These are phyloP conservation scores for Drosophila formosana DNA, from an alignment of 2,888 invertebrate species.

Conservation along the genomic window DNA sequence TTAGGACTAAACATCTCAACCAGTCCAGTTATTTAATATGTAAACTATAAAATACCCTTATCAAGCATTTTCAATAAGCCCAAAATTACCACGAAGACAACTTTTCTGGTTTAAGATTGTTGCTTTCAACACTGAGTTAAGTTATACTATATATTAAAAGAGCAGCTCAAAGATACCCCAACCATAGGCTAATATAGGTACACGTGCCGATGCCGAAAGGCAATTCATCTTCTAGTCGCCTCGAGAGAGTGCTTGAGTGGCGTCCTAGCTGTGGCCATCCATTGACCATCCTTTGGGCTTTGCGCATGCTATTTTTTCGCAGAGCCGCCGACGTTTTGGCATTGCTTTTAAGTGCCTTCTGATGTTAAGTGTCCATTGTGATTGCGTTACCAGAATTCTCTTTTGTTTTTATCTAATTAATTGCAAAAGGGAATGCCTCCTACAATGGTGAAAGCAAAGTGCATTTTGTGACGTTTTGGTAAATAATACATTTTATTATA, in stretches of 20 bases:
- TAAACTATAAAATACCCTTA: too few relatives aligned
- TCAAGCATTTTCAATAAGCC: not conserved
- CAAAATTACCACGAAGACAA: not conserved
- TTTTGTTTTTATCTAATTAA: constrained; percentile 44
- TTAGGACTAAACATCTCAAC: too few relatives aligned
- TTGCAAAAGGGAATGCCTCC: constrained; percentile 16
- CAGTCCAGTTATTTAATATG: too few relatives aligned
- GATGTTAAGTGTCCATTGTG: constrained; percentile 54
- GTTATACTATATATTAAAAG: not conserved
- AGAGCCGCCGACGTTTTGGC: not conserved
- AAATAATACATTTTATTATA: constrained; percentile 63
- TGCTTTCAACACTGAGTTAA: too few relatives aligned
- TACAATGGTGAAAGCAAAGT: not conserved
- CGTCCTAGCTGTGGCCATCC: not conserved
- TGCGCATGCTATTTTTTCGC: not conserved
- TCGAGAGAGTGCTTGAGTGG: constrained; percentile 14
- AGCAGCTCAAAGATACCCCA: not conserved
- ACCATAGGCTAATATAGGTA: not conserved
- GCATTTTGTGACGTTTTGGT: constrained; percentile 36
- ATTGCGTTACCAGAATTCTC: constrained; percentile 11
- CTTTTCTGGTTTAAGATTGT: too few relatives aligned
- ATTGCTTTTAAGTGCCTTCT: constrained; percentile 68
- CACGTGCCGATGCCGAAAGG: not conserved
- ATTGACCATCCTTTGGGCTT: constrained; percentile 23
- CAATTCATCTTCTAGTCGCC: constrained; percentile 32